A percentile compares a stretch with the other conserved stretches of the same genome.
Evolutionary conservation across 2,888 invertebrate genomes (phyloP).

Genomic region (Syrphus vitripennis): DNA sequence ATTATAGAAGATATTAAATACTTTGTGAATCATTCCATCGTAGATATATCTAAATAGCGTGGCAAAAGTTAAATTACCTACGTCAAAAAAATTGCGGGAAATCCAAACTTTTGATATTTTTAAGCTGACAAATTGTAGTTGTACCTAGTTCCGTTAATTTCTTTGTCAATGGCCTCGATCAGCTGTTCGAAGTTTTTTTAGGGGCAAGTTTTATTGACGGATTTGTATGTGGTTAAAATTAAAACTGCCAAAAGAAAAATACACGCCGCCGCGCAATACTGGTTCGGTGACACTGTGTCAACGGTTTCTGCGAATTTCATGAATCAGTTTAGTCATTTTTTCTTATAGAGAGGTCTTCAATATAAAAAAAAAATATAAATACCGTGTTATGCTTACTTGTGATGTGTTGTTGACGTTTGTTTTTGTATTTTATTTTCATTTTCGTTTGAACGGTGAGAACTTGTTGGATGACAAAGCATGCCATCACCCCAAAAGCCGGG

Average conservation of each 20-base stretch:
- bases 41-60: not conserved
- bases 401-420: constrained; percentile 22
- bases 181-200: not conserved
- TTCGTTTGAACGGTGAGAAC: not conserved
- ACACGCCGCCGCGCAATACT: constrained; percentile 39
- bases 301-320: constrained; percentile 53
- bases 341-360: constrained; percentile 5
- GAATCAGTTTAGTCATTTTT: constrained; percentile 58
- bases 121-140: not conserved
- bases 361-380: constrained; percentile 3
- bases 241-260: constrained; percentile 10
- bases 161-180: not conserved
- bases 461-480: not conserved
- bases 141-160: not conserved
- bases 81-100: constrained; percentile 61
- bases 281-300: constrained; percentile 33
- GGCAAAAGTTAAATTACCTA: not conserved
- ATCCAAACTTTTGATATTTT: constrained; percentile 57
- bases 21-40: not conserved
- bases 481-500: not conserved
- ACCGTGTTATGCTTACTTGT: not conserved
- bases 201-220: not conserved
- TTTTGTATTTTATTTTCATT: not conserved
- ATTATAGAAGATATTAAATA: too few species aligned
- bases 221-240: not conserved